Evolutionary conservation across 2,797 vertebrate genomes (phyloP).

Genomic region (Eulemur coronatus): DNA sequence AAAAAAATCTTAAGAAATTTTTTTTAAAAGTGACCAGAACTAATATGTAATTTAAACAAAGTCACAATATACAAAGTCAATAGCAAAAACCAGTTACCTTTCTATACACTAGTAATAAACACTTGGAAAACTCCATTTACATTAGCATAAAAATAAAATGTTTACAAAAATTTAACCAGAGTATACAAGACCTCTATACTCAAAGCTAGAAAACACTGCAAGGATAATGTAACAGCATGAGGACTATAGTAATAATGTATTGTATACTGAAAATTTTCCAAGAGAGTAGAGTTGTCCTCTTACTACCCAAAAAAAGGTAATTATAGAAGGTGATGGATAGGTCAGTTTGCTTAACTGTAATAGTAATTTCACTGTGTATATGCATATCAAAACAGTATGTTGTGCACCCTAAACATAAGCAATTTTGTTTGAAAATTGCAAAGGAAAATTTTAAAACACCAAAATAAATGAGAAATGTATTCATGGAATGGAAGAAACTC

Average conservation of each 20-base stretch:
- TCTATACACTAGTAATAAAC: background rate
- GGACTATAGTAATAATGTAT: background rate
- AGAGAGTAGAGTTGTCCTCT: background rate
- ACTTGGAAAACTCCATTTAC: conserved; percentile 13
- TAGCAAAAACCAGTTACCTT: conserved; percentile 15
- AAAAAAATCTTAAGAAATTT: conserved; percentile 17
- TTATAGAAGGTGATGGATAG: background rate
- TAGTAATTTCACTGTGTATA: background rate
- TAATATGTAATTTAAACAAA: conserved; percentile 39
- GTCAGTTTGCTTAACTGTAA: background rate
- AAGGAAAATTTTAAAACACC: background rate
- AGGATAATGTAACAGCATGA: background rate
- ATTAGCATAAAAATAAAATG: conserved; percentile 26
- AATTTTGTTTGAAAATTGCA: background rate
- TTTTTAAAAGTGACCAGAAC: background rate
- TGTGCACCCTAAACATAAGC: background rate
- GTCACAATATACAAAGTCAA: background rate
- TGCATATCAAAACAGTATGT: background rate
- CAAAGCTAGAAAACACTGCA: background rate
- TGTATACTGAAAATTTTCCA: background rate
- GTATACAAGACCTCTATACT: background rate
- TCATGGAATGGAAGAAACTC: background rate
- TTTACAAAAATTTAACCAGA: conserved; percentile 20
- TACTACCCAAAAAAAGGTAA: background rate
- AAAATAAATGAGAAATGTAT: background rate